Evolutionary conservation across 2,888 invertebrate species (phyloP).

Genomic region (Stenoptilia bipunctidactyla): DNA sequence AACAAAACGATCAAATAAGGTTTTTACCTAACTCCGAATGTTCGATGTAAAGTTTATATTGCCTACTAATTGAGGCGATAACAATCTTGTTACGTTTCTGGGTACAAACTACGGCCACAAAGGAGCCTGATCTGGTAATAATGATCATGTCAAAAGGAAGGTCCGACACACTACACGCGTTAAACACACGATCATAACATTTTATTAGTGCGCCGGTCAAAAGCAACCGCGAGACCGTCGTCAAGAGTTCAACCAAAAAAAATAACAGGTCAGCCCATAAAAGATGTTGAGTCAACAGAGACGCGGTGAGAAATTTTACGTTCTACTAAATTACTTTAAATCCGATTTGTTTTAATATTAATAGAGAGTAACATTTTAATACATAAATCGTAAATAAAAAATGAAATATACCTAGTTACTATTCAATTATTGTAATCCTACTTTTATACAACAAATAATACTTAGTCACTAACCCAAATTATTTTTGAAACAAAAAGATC

Average conservation of each 20-base stretch:
- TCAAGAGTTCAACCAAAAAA: slow-evolving; percentile 64
- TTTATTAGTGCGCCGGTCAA: slow-evolving; percentile 69
- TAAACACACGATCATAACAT: slow-evolving; percentile 71
- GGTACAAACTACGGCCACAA: slow-evolving; percentile 61
- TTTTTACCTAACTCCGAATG: slow-evolving; percentile 35
- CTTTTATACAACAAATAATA: too few relatives aligned
- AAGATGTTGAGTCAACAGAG: slow-evolving; percentile 47
- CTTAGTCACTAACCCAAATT: too few relatives aligned
- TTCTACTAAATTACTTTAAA: slow-evolving; percentile 13
- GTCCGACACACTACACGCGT: slow-evolving; percentile 67
- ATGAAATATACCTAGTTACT: too few relatives aligned
- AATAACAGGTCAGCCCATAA: slow-evolving; percentile 64
- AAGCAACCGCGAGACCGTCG: slow-evolving; percentile 64
- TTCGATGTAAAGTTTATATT: slow-evolving; percentile 47
- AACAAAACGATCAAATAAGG: slow-evolving; percentile 12
- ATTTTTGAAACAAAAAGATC: too few relatives aligned
- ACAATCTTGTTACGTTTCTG: slow-evolving; percentile 58
- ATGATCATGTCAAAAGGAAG: slow-evolving; percentile 68
- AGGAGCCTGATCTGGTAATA: slow-evolving; percentile 50
- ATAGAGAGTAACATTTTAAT: too few relatives aligned
- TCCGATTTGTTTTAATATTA: too few relatives aligned
- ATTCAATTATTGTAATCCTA: too few relatives aligned
- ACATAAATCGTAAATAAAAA: too few relatives aligned
- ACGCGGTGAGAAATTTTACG: background rate
- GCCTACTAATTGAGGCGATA: slow-evolving; percentile 62